These are phyloP conservation scores for Homarus americanus DNA, from an alignment of 1,140 invertebrate genomes.

Conservation along the genomic window DNA sequence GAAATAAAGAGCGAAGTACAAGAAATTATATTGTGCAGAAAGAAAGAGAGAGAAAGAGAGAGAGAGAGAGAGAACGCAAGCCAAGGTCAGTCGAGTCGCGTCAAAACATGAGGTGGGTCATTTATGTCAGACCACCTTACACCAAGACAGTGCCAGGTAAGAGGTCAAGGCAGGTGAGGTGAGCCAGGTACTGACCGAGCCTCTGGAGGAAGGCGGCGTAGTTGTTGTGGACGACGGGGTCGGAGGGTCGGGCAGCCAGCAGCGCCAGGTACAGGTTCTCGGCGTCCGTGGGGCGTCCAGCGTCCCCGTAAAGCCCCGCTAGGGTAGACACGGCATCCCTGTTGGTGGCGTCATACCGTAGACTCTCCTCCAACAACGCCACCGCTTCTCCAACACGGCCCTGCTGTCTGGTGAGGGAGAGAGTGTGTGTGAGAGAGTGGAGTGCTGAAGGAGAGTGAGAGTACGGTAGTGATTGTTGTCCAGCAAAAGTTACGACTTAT, in stretches of 20 bases:
- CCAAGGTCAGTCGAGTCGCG: too few species aligned
- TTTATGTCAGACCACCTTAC: too few species aligned
- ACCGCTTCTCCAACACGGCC: conserved; percentile 76
- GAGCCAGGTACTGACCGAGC: conserved; percentile 33
- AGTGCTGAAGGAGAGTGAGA: not conserved
- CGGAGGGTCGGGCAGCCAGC: conserved; percentile 40
- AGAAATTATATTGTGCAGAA: not conserved
- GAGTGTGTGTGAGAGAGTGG: not conserved
- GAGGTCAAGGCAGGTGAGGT: not conserved
- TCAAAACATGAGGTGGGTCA: too few species aligned
- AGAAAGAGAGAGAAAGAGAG: not conserved
- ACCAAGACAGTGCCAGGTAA: too few species aligned
- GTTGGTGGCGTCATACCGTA: conserved; percentile 75
- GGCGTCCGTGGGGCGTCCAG: conserved; percentile 47
- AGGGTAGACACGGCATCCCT: conserved; percentile 73
- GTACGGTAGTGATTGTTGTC: too few species aligned
- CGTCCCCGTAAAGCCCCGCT: conserved; percentile 65
- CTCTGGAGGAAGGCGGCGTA: conserved; percentile 70
- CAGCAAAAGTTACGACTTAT: too few species aligned
- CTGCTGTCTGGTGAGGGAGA: conserved; percentile 66
- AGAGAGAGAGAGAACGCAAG: too few species aligned
- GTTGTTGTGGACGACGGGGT: conserved; percentile 71
- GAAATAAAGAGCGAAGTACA: too few species aligned
- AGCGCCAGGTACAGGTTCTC: conserved; percentile 64
- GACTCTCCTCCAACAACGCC: conserved; percentile 76